Evolutionary conservation across 2,888 invertebrate genomes (phyloP).

Genomic region (Ariolimax columbianus): DNA sequence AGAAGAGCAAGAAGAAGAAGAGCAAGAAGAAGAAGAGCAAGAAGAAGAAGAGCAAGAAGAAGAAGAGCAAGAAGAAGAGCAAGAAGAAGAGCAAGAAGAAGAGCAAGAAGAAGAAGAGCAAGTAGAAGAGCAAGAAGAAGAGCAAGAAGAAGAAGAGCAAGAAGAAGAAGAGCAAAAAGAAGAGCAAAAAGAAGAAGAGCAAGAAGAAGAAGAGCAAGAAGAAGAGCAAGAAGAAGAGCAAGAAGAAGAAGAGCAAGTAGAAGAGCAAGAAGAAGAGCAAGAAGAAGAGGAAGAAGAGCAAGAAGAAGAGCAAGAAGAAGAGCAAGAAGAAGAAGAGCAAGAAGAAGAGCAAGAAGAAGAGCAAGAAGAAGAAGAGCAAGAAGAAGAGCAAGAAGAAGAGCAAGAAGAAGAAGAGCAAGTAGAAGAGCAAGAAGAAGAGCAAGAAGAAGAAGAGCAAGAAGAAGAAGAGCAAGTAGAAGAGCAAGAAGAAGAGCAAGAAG

Average conservation of each 20-base stretch:
- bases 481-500: no score
- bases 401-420: background rate
- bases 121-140: background rate
- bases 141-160: background rate
- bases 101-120: no score
- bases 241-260: background rate
- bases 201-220: background rate
- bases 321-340: background rate
- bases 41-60: background rate
- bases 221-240: background rate
- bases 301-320: background rate
- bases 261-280: background rate
- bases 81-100: conserved; percentile 11
- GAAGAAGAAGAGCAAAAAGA: no score
- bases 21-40: background rate
- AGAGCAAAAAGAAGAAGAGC: background rate
- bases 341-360: background rate
- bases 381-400: background rate
- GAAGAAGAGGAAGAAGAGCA: background rate
- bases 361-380: background rate
- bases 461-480: no score
- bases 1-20: background rate
- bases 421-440: background rate
- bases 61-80: background rate
- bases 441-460: background rate